Conservation (phyloP, 2,888 invertebrate species). For the Onthophagus sagittarius region DNA sequence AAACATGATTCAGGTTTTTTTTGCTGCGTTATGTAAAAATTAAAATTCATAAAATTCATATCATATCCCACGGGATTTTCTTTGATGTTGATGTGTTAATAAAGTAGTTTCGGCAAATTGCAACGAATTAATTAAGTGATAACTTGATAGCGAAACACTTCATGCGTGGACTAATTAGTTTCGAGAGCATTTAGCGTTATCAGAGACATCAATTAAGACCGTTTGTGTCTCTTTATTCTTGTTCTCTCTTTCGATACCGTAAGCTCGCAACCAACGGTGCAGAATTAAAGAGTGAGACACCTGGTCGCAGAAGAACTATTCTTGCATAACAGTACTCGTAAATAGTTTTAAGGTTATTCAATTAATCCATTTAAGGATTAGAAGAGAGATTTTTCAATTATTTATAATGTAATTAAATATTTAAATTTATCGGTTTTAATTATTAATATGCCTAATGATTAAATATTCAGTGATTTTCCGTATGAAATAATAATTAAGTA, state of each 20-base stretch:
- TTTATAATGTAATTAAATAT: too few species aligned
- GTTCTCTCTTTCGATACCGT: background rate
- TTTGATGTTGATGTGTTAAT: background rate
- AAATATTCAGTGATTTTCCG: too few species aligned
- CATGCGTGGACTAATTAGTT: background rate
- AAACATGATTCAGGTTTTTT: background rate
- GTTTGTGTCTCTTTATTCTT: background rate
- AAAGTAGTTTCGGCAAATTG: background rate
- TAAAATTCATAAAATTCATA: too few species aligned
- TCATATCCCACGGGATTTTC: background rate
- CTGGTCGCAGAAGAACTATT: background rate
- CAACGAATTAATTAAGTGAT: background rate
- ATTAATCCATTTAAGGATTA: background rate
- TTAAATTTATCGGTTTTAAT: too few species aligned
- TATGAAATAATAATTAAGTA: too few species aligned
- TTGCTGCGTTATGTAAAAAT: background rate
- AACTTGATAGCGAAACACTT: background rate
- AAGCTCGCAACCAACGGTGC: background rate
- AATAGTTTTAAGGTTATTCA: background rate
- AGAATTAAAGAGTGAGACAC: background rate
- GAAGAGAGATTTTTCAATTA: background rate
- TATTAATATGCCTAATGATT: too few species aligned
- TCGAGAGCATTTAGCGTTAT: background rate
- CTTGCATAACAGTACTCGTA: background rate
- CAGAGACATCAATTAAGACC: background rate